Percentiles rank a stretch among this genome's conserved stretches.
These are phyloP conservation scores for Phalanger gymnotis DNA, from an alignment of 2,797 vertebrate species.

Conservation along the genomic window DNA sequence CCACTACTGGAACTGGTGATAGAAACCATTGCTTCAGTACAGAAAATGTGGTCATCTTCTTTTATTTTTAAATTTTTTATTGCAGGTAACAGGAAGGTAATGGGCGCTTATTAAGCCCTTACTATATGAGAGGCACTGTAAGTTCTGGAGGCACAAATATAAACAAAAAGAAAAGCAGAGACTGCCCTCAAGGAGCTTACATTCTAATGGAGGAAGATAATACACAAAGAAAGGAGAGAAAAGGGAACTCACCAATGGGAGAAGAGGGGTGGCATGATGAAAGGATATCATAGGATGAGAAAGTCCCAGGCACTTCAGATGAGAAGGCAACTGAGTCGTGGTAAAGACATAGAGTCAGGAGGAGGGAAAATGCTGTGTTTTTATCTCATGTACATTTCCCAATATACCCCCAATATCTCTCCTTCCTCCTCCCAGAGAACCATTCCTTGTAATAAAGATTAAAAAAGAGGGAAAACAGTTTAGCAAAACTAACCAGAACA, in stretches of 20 bases:
- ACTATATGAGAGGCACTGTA: not conserved
- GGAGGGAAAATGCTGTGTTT: not conserved
- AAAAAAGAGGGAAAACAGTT: not conserved
- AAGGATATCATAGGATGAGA: not conserved
- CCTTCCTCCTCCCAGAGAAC: not conserved
- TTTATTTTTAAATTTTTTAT: not conserved
- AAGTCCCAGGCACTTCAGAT: not conserved
- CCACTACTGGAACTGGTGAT: not conserved
- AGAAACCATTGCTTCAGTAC: not conserved
- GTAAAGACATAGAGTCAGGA: not conserved
- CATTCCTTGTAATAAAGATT: not conserved
- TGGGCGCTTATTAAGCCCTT: not conserved
- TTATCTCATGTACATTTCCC: not conserved
- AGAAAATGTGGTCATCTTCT: not conserved
- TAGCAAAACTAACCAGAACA: not conserved
- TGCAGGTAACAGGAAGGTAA: not conserved
- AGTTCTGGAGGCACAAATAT: not conserved
- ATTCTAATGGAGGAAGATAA: not conserved
- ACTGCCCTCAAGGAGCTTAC: not conserved
- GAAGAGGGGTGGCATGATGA: not conserved
- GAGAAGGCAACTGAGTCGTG: not conserved
- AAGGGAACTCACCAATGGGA: not conserved
- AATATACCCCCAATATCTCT: not conserved
- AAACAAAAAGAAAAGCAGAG: not conserved
- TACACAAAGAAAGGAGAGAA: not conserved